Base-by-base conservation (phyloP, 2,888 invertebrate genomes). In the Drosophila fungiperda region DNA sequence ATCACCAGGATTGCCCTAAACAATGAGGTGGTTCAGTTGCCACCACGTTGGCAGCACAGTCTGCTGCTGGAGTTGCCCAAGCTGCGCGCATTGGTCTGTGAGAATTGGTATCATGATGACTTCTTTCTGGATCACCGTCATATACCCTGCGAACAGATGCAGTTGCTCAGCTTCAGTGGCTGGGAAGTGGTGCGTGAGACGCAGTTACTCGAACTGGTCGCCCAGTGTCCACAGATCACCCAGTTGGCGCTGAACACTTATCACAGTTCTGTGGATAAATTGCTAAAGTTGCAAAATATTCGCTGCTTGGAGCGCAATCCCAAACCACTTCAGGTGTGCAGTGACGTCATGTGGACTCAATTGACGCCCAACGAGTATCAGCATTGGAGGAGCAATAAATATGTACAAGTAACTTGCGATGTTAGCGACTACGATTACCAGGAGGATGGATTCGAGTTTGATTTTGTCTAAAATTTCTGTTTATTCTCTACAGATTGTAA, bases 401-500 rank as follows among this genome's bases (percentile, higher is more conserved):
- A 76, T 15, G 77, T 88, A 3, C 82, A 79, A 52, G 74, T 81
- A 17, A 79, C 84, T 57, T 79, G 84, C 58, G 87, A 87, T n/a
- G 53, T 40, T 67, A 59, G 33, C 67, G 87, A 77, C 33, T 87
- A 70, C 35, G 87, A 88, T 1, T 90, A 73, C 53, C 90, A 89
- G 57, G 90, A 90, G 20, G 89, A 90, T 20, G 90, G 87, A 48
- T 87, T 87, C 26, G 87, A 87, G 50, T 75, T 87, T 33, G 89
- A 87, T 45, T 87, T 87, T 54, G 76, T 74, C 55, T 89, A 77
- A 7, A 36, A 36, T 0, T 26, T 8, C n/a, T n/a, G 50, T 8
- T 45, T 23, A 23, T 23, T 23, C n/a, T 38, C 8, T 17, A 7
- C 17, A 38, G 38, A 77, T 68, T 80, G 80, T 76, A 75, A 49